Evolutionary conservation across 1,140 invertebrate genomes (phyloP).

Genomic region (Diachasmimorpha longicaudata): DNA sequence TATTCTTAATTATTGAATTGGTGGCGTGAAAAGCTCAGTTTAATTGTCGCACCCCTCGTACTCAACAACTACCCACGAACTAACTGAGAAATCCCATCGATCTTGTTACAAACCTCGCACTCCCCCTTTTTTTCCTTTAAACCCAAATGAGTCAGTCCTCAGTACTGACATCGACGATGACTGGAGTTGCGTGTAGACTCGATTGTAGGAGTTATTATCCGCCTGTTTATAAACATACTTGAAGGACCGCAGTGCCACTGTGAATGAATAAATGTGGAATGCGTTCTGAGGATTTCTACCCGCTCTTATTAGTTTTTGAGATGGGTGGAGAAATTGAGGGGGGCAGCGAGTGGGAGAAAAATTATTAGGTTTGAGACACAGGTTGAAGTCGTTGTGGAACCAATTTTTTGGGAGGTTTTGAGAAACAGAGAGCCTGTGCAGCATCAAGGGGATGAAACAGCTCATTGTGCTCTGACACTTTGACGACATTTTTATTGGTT

Average conservation of each 20-base stretch:
- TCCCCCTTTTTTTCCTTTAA: neutral
- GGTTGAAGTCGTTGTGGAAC: neutral
- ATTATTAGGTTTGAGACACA: neutral
- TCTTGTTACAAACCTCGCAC: neutral
- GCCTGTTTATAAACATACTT: slow-evolving; percentile 19
- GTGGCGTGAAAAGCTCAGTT: too few relatives aligned
- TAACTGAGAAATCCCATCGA: slow-evolving; percentile 3
- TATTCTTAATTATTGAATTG: too few relatives aligned
- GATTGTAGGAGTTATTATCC: neutral
- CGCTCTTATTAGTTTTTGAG: neutral
- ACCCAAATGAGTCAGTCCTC: slow-evolving; percentile 12
- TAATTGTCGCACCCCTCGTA: too few relatives aligned
- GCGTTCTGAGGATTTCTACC: slow-evolving; percentile 5
- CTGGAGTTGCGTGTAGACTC: neutral
- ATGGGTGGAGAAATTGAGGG: neutral
- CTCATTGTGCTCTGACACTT: neutral
- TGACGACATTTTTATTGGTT: neutral
- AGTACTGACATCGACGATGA: neutral
- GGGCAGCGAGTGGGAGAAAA: neutral
- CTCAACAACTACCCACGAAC: neutral
- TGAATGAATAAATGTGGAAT: slow-evolving; percentile 7
- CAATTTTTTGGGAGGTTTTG: neutral
- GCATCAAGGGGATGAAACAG: neutral
- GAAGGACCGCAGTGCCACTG: neutral
- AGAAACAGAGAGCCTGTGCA: too few relatives aligned